Evolutionary conservation across 2,113 vertebrate species (phyloP).

Genomic region (Rynchops niger): DNA sequence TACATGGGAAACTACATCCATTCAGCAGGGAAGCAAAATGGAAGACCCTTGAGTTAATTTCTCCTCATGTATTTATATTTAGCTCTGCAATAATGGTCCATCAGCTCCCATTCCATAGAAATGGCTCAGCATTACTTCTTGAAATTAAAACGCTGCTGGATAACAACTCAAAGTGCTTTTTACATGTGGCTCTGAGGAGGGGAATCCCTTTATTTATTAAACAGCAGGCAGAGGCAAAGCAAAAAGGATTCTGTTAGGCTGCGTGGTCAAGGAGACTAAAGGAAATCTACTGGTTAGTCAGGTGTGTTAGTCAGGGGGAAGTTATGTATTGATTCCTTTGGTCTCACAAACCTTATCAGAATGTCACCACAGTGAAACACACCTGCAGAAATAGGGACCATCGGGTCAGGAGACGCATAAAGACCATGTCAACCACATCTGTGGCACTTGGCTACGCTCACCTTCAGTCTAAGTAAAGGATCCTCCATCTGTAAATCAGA

Average conservation of each 20-base stretch:
- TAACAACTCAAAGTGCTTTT: neutral
- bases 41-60: slow-evolving; percentile 8
- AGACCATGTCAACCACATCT: neutral
- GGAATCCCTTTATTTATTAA: neutral
- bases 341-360: neutral
- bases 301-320: neutral
- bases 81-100: neutral
- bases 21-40: neutral
- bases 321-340: neutral
- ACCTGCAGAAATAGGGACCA: neutral
- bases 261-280: neutral
- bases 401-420: neutral
- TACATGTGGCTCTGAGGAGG: neutral
- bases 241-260: neutral
- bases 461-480: neutral
- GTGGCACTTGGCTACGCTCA: neutral
- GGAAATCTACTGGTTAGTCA: neutral
- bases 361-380: neutral
- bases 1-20: neutral
- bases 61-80: slow-evolving; percentile 2
- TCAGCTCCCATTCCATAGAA: neutral
- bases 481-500: neutral
- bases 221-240: neutral
- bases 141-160: neutral
- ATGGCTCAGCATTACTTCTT: neutral